phyloP scores from a whole-genome alignment of 2,888 invertebrate species.

The Penaeus monodon region DNA sequence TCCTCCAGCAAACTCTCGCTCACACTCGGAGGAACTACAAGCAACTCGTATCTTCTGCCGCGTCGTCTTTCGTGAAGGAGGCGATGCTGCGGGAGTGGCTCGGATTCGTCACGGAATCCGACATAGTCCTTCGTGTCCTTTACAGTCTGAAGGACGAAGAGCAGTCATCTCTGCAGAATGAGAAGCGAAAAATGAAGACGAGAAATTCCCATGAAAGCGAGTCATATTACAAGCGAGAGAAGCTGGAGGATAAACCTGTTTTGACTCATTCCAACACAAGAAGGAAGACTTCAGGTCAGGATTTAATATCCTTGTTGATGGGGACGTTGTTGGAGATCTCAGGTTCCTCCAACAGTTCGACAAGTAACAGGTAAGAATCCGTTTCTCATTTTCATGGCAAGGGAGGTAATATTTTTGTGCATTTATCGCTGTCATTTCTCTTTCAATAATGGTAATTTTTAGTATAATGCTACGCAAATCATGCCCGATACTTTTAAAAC shows the following conservation, averaged over 20 bases:
- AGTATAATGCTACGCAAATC: no score
- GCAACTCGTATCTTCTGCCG: background rate
- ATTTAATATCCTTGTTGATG: constrained; percentile 42
- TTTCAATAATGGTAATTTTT: no score
- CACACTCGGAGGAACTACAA: background rate
- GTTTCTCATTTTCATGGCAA: background rate
- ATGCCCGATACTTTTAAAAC: no score
- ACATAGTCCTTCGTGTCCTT: background rate
- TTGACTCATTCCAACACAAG: no score
- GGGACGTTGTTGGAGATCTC: constrained; percentile 34
- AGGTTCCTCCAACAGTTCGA: background rate
- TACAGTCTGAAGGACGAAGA: background rate
- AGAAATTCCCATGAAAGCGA: no score
- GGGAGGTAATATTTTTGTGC: no score
- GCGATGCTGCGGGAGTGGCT: constrained; percentile 4
- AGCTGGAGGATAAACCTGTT: no score
- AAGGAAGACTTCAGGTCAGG: no score
- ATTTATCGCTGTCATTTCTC: no score
- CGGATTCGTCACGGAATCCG: background rate
- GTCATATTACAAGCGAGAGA: no score
- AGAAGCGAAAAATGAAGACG: no score
- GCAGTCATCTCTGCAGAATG: background rate
- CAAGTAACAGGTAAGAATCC: constrained; percentile 1
- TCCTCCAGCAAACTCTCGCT: constrained; percentile 11
- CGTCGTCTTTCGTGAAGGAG: background rate